Evolutionary conservation across 2,888 invertebrate genomes (phyloP).

Genomic region (Thera britannica): DNA sequence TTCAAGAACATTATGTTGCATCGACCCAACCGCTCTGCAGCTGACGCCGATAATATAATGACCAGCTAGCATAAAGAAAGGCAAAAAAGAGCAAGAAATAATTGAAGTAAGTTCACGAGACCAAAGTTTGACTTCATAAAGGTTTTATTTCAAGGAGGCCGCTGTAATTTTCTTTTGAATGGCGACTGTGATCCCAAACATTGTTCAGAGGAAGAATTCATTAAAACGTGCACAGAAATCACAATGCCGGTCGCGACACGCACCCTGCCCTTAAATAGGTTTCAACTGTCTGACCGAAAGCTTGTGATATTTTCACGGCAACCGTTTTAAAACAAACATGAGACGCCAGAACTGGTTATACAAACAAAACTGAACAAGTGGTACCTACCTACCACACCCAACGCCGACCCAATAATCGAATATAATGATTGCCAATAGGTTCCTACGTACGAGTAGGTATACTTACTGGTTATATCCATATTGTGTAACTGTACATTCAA

Average conservation of each 20-base stretch:
- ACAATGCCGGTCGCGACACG: slow-evolving; percentile 66
- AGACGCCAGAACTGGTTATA: no score
- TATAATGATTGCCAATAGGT: slow-evolving; percentile 49
- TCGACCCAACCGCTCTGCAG: slow-evolving; percentile 70
- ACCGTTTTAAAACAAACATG: slow-evolving; percentile 6
- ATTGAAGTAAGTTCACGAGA: slow-evolving; percentile 78
- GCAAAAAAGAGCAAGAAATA: slow-evolving; percentile 72
- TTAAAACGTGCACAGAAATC: slow-evolving; percentile 78
- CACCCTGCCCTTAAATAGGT: slow-evolving; percentile 64
- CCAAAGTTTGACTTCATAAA: slow-evolving; percentile 77
- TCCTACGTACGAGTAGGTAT: no score
- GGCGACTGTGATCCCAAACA: slow-evolving; percentile 70
- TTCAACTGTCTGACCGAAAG: slow-evolving; percentile 54
- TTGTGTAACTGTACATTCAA: slow-evolving; percentile 70
- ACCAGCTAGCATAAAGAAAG: slow-evolving; percentile 69
- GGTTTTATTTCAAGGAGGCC: slow-evolving; percentile 77
- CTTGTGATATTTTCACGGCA: slow-evolving; percentile 40
- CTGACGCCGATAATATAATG: slow-evolving; percentile 76
- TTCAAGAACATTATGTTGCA: slow-evolving; percentile 76
- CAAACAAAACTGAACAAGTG: slow-evolving; percentile 1
- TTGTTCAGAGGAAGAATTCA: slow-evolving; percentile 73
- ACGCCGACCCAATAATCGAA: slow-evolving; percentile 38
- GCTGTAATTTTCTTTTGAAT: slow-evolving; percentile 81
- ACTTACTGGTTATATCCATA: slow-evolving; percentile 51
- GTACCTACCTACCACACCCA: not conserved